These are phyloP conservation scores for Ctenosaura bakeri DNA, from an alignment of 2,797 vertebrate genomes.

Conservation along the genomic window DNA sequence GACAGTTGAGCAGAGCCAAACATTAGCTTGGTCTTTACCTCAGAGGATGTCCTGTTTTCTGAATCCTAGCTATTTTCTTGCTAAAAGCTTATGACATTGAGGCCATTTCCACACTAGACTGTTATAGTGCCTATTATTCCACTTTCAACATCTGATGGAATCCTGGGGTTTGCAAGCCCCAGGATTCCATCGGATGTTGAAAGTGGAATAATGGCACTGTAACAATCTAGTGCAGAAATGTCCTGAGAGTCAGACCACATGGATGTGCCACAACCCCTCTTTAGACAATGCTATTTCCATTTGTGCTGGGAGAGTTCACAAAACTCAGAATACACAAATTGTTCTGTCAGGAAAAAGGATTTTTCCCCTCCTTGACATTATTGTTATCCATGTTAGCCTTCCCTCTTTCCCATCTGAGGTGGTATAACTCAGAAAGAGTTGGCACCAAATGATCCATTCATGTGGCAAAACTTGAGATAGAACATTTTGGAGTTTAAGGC, in stretches of 20 bases:
- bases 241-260: not conserved
- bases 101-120: too few relatives aligned
- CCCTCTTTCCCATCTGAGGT: not conserved
- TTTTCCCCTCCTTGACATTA: not conserved
- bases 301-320: not conserved
- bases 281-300: not conserved
- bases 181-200: too few relatives aligned
- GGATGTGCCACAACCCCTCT: too few relatives aligned
- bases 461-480: not conserved
- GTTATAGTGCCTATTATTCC: too few relatives aligned
- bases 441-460: not conserved
- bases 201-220: too few relatives aligned
- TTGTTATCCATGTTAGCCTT: not conserved
- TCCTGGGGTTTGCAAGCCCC: too few relatives aligned
- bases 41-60: not conserved
- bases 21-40: not conserved
- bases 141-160: too few relatives aligned
- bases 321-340: not conserved
- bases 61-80: not conserved
- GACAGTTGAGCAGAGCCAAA: not conserved
- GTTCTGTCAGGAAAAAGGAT: not conserved
- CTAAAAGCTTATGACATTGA: not conserved
- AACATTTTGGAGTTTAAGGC: not conserved
- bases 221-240: too few relatives aligned
- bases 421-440: not conserved